Conservation (phyloP, 1,140 invertebrate species). For the Gonioctena quinquepunctata region DNA sequence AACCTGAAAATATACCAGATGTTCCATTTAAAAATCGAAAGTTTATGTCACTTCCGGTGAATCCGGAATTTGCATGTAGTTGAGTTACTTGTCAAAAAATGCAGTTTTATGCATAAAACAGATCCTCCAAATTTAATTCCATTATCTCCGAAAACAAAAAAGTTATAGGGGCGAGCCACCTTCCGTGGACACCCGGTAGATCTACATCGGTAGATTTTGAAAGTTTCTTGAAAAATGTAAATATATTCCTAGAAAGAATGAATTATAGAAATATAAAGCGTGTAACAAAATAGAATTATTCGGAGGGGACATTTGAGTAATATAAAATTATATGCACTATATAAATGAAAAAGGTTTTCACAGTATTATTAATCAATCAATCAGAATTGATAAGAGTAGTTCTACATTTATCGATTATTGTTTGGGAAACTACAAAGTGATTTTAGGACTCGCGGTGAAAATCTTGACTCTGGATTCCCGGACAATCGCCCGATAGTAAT, state of each 20-base stretch:
- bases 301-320: background rate
- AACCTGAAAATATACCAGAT: too few species aligned
- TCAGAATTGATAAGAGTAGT: background rate
- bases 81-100: too few species aligned
- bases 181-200: too few species aligned
- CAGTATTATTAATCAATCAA: background rate
- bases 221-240: background rate
- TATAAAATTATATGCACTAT: background rate
- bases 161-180: too few species aligned
- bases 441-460: background rate
- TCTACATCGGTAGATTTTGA: background rate
- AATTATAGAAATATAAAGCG: too few species aligned
- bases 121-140: too few species aligned
- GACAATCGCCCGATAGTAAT: background rate
- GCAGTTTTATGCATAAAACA: too few species aligned
- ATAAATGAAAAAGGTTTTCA: background rate
- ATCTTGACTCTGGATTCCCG: background rate
- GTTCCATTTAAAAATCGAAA: too few species aligned
- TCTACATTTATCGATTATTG: background rate
- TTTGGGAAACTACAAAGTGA: background rate
- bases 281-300: background rate
- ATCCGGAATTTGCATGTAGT: too few species aligned
- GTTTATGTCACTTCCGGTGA: too few species aligned
- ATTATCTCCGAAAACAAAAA: too few species aligned
- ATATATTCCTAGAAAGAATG: too few species aligned